Evolutionary conservation across 1,140 invertebrate genomes (phyloP).

Genomic region (Trichoplusia ni): DNA sequence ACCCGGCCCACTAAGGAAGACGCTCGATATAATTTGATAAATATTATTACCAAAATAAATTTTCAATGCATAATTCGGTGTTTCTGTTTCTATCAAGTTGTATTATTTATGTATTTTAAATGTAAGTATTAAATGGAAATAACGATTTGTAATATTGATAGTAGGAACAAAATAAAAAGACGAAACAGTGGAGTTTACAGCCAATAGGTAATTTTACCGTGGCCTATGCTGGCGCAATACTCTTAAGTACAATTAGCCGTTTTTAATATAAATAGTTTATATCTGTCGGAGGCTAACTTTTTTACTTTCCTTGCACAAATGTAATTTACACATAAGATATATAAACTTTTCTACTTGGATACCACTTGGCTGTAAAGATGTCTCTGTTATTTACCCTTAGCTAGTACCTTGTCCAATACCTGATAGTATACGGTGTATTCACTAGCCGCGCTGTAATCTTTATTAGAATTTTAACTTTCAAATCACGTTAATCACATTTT

Average conservation of each 20-base stretch:
- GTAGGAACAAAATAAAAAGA: conserved; percentile 46
- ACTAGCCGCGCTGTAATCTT: neutral
- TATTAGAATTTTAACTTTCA: neutral
- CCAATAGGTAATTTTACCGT: conserved; percentile 36
- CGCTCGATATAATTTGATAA: conserved; percentile 23
- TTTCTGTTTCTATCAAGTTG: conserved; percentile 47
- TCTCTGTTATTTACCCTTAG: conserved; percentile 26
- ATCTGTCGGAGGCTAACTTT: conserved; percentile 38
- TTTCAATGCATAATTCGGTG: conserved; percentile 36
- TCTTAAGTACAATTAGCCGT: conserved; percentile 43
- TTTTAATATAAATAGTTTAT: conserved; percentile 35
- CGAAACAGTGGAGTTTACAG: conserved; percentile 44
- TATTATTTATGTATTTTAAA: conserved; percentile 57
- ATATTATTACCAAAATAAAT: conserved; percentile 11
- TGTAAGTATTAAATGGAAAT: conserved; percentile 53
- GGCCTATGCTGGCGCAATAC: conserved; percentile 33
- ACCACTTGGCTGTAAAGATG: conserved; percentile 46
- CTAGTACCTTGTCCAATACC: conserved; percentile 17
- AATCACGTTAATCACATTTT: neutral
- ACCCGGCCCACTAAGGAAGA: too few species aligned
- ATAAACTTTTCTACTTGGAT: conserved; percentile 25
- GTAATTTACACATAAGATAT: conserved; percentile 15
- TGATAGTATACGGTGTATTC: neutral
- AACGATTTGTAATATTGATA: conserved; percentile 52
- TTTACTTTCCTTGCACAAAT: conserved; percentile 33